Evolutionary conservation across 35 echinoderm and acorn worm species (phyloP).

Genomic region (Chiridota heheva): DNA sequence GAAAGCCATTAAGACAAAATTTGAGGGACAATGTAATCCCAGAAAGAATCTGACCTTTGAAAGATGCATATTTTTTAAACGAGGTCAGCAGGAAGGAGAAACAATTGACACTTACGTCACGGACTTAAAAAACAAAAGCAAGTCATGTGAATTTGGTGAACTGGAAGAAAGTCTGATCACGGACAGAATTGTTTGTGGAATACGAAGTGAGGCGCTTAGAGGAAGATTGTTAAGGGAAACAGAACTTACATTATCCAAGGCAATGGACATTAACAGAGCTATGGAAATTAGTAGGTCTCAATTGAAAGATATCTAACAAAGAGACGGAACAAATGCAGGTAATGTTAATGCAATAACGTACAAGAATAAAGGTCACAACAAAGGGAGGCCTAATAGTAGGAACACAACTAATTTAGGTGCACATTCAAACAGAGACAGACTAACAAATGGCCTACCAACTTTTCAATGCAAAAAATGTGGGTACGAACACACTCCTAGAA

Average conservation of each 20-base stretch:
- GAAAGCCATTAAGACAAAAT: neutral
- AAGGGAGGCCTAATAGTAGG: neutral
- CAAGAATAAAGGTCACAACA: neutral
- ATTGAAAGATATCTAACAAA: neutral
- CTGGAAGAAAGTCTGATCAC: constrained; percentile 21
- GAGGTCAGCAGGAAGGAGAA: constrained; percentile 12
- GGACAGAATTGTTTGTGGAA: constrained; percentile 32
- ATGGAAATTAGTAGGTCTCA: neutral
- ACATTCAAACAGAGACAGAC: neutral
- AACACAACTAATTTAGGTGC: neutral
- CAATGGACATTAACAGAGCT: constrained; percentile 14
- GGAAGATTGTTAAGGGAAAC: constrained; percentile 9
- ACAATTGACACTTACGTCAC: constrained; percentile 28
- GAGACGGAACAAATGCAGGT: neutral
- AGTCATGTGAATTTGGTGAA: constrained; percentile 33
- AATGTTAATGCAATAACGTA: neutral
- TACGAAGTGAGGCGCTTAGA: neutral
- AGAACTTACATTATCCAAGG: neutral
- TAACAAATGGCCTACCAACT: neutral
- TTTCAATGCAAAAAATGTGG: constrained; percentile 29
- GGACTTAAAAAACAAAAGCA: constrained; percentile 2
- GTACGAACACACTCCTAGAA: constrained; percentile 11
- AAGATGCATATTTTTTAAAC: constrained; percentile 9
- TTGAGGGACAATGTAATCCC: constrained; percentile 1
- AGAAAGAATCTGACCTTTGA: constrained; percentile 36